phyloP scores from a whole-genome alignment of 2,888 invertebrate genomes.

The Polyommatus icarus region DNA sequence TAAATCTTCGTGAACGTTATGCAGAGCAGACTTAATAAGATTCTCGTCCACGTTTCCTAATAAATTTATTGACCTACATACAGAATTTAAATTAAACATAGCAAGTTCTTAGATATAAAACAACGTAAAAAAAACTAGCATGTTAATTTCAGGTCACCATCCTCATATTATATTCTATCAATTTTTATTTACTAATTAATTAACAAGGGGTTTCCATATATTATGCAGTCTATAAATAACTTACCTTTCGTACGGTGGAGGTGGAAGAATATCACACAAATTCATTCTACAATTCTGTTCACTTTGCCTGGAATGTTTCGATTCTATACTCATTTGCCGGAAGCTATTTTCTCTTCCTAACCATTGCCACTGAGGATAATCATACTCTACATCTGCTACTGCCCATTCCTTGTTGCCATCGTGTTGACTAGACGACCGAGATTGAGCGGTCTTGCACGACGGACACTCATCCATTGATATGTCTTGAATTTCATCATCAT shows the following conservation, averaged over 20 bases:
- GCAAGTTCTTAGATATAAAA: not conserved
- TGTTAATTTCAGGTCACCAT: too few relatives aligned
- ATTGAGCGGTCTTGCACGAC: constrained; percentile 71
- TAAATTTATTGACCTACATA: not conserved
- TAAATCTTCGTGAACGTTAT: constrained; percentile 11
- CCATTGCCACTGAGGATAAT: constrained; percentile 78
- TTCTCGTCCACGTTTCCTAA: not conserved
- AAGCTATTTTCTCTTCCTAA: constrained; percentile 71
- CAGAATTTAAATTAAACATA: not conserved
- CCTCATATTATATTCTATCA: too few relatives aligned
- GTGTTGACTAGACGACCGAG: constrained; percentile 72
- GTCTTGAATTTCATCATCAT: constrained; percentile 66
- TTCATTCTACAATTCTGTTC: constrained; percentile 74
- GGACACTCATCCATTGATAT: constrained; percentile 74
- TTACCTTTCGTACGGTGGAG: constrained; percentile 75
- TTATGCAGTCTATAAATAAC: not conserved
- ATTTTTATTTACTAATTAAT: too few relatives aligned
- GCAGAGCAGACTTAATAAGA: constrained; percentile 2
- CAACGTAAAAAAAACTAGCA: too few relatives aligned
- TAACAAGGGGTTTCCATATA: too few relatives aligned
- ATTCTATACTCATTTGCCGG: constrained; percentile 61
- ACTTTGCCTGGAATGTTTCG: constrained; percentile 60
- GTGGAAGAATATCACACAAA: constrained; percentile 72
- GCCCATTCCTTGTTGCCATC: constrained; percentile 72
- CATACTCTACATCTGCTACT: constrained; percentile 69